phyloP scores from a whole-genome alignment of 2,888 invertebrate genomes.

The Byasa hedistus region DNA sequence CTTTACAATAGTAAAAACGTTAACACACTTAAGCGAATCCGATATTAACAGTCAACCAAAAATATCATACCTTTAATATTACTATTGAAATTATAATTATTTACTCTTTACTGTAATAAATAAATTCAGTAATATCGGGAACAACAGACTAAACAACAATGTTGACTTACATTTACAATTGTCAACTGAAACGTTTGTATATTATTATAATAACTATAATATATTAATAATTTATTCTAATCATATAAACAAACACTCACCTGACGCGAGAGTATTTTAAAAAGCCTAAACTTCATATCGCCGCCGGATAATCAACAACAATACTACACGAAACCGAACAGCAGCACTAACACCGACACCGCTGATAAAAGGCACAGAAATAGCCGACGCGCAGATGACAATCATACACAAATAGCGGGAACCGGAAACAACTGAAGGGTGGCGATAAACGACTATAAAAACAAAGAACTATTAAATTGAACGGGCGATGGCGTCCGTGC shows the following conservation, averaged over 20 bases:
- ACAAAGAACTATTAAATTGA: constrained; percentile 22
- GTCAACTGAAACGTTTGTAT: not conserved
- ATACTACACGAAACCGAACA: constrained; percentile 11
- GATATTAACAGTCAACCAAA: too few relatives aligned
- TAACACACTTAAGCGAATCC: too few relatives aligned
- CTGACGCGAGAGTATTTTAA: constrained; percentile 66
- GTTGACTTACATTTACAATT: too few relatives aligned
- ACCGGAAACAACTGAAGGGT: constrained; percentile 26
- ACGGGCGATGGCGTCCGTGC: constrained; percentile 23
- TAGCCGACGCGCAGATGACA: constrained; percentile 14
- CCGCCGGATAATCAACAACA: constrained; percentile 23
- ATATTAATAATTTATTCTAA: not conserved
- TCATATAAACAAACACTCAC: constrained; percentile 42
- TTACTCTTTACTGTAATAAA: too few relatives aligned
- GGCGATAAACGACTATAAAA: constrained; percentile 27
- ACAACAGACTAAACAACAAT: too few relatives aligned
- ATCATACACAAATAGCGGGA: constrained; percentile 34
- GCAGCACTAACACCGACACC: constrained; percentile 24
- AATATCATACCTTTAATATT: too few relatives aligned
- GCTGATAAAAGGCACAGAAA: constrained; percentile 44
- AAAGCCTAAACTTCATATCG: constrained; percentile 70
- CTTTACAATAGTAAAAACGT: too few relatives aligned
- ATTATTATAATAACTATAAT: not conserved
- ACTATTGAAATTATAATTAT: too few relatives aligned
- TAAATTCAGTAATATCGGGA: too few relatives aligned